These are phyloP conservation scores for Drosophila sucinea DNA, from an alignment of 1,140 invertebrate species.

Conservation along the genomic window DNA sequence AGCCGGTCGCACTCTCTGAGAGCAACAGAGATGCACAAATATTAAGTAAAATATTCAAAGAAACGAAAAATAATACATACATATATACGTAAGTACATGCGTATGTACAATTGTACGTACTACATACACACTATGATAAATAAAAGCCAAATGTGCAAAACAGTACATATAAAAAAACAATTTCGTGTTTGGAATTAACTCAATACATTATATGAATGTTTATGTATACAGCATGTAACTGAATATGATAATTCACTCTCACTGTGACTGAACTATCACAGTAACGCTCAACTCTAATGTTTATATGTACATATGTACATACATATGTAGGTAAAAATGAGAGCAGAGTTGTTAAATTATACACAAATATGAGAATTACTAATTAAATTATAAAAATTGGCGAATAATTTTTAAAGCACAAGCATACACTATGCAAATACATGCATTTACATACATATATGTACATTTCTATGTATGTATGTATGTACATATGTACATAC, in stretches of 20 bases:
- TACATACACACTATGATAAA: no score
- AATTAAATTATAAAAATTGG: slow-evolving; percentile 8
- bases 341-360: slow-evolving; percentile 4
- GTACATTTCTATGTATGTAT: slow-evolving; percentile 2
- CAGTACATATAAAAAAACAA: no score
- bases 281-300: slow-evolving; percentile 1
- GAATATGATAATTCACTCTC: neutral
- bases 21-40: slow-evolving; percentile 18
- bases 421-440: neutral
- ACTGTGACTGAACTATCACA: neutral
- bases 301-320: no score
- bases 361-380: neutral
- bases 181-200: neutral
- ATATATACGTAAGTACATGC: neutral
- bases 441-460: neutral
- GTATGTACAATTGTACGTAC: neutral
- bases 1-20: slow-evolving; percentile 3
- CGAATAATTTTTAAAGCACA: neutral
- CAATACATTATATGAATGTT: neutral
- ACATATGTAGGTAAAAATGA: neutral
- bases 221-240: neutral
- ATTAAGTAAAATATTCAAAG: slow-evolving; percentile 1
- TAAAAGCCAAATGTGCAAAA: no score
- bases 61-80: neutral
- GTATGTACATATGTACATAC: no score